A percentile compares a stretch with the other conserved stretches of the same genome.
These are phyloP conservation scores for Anthrax anthrax DNA, from an alignment of 2,888 invertebrate species.

Conservation along the genomic window DNA sequence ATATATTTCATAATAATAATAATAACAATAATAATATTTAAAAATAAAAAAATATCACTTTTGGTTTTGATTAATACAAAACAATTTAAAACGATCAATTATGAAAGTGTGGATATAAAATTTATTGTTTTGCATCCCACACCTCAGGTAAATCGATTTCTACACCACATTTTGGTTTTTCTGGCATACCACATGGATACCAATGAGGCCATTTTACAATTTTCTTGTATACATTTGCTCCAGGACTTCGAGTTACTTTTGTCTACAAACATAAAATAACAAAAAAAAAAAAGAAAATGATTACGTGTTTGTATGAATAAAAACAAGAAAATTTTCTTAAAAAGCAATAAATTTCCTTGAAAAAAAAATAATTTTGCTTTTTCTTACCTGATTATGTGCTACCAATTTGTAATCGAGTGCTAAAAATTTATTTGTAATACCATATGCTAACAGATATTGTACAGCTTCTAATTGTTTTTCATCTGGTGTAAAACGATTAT, in stretches of 20 bases:
- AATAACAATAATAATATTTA: too few relatives aligned
- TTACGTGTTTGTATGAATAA: background rate
- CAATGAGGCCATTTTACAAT: slow-evolving; percentile 39
- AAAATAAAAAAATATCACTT: too few relatives aligned
- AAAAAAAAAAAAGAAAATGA: background rate
- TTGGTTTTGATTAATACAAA: too few relatives aligned
- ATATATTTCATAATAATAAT: too few relatives aligned
- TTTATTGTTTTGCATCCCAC: slow-evolving; percentile 18
- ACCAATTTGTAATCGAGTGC: slow-evolving; percentile 36
- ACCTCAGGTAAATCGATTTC: slow-evolving; percentile 24
- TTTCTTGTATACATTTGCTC: slow-evolving; percentile 34
- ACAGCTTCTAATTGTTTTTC: slow-evolving; percentile 35
- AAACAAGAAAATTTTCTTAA: background rate
- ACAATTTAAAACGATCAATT: too few relatives aligned
- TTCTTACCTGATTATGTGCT: slow-evolving; percentile 37
- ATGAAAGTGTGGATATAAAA: too few relatives aligned
- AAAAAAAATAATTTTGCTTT: too few relatives aligned
- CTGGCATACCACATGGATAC: slow-evolving; percentile 24
- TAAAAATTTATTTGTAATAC: slow-evolving; percentile 32
- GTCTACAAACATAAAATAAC: slow-evolving; percentile 22
- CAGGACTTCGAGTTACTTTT: slow-evolving; percentile 36
- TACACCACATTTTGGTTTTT: slow-evolving; percentile 23
- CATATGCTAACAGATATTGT: slow-evolving; percentile 33
- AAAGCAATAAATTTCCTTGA: too few relatives aligned
- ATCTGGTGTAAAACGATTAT: slow-evolving; percentile 30